Conservation (phyloP, 2,888 invertebrate genomes). For the Tachina lurida region DNA sequence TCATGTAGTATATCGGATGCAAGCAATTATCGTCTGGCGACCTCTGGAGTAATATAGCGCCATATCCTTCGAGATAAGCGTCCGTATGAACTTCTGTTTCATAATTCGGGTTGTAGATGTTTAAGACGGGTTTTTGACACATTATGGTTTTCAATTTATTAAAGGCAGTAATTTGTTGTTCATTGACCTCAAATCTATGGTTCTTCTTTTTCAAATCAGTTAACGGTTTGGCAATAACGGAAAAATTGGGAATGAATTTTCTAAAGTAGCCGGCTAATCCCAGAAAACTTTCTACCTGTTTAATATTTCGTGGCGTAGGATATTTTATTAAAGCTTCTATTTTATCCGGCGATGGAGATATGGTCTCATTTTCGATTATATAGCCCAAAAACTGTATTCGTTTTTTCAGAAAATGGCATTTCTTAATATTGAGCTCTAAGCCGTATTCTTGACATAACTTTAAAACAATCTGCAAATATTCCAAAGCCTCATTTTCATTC, state of each 20-base stretch:
- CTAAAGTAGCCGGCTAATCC: slow-evolving; percentile 76
- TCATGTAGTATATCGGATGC: slow-evolving; percentile 70
- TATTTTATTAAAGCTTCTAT: slow-evolving; percentile 73
- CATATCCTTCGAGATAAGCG: slow-evolving; percentile 68
- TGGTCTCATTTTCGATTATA: slow-evolving; percentile 61
- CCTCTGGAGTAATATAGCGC: slow-evolving; percentile 66
- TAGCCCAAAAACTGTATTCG: slow-evolving; percentile 69
- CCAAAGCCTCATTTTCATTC: slow-evolving; percentile 48
- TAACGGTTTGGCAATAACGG: slow-evolving; percentile 72
- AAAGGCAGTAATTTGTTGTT: slow-evolving; percentile 69
- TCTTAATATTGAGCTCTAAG: slow-evolving; percentile 66
- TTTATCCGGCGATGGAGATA: slow-evolving; percentile 73
- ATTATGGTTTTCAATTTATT: slow-evolving; percentile 67
- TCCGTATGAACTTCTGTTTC: slow-evolving; percentile 69
- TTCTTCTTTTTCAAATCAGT: slow-evolving; percentile 70
- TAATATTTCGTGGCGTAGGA: slow-evolving; percentile 72
- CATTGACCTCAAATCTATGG: slow-evolving; percentile 68
- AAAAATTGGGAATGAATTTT: slow-evolving; percentile 74
- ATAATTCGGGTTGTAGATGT: slow-evolving; percentile 65
- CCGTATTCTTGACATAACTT: slow-evolving; percentile 57
- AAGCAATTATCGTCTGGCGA: slow-evolving; percentile 58
- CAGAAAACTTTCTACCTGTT: slow-evolving; percentile 75
- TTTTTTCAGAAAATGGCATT: slow-evolving; percentile 68
- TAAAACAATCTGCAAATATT: slow-evolving; percentile 60
- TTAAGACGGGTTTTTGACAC: slow-evolving; percentile 58